phyloP scores from a whole-genome alignment of 2,888 invertebrate species.

The Caenorhabditis japonica region DNA sequence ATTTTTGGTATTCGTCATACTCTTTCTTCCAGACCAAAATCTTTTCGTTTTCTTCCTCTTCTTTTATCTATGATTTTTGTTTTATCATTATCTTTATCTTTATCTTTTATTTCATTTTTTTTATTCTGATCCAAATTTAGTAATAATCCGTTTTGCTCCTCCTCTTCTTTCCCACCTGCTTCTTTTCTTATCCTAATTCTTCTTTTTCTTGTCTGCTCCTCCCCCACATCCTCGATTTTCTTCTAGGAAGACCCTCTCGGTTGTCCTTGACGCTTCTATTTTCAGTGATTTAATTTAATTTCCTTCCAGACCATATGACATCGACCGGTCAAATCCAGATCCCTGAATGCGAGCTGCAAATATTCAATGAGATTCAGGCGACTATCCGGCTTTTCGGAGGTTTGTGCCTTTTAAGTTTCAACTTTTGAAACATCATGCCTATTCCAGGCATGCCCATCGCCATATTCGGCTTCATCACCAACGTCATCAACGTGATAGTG shows the following conservation, averaged over 20 bases:
- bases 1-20: no score
- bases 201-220: not conserved
- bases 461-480: constrained; percentile 72
- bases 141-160: not conserved
- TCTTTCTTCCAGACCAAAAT: no score
- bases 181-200: constrained; percentile 6
- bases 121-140: no score
- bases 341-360: constrained; percentile 54
- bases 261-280: not conserved
- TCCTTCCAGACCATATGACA: constrained; percentile 24
- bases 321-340: constrained; percentile 11
- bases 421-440: not conserved
- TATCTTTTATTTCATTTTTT: not conserved
- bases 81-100: constrained; percentile 3
- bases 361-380: constrained; percentile 79
- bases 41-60: constrained; percentile 2
- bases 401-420: not conserved
- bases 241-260: no score
- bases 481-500: constrained; percentile 73
- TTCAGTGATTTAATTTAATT: constrained; percentile 1
- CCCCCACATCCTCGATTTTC: not conserved
- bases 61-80: constrained; percentile 7
- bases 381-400: constrained; percentile 56
- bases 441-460: constrained; percentile 66
- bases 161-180: not conserved